Evolutionary conservation across 2,888 invertebrate genomes (phyloP).

Genomic region (Saturnia pavonia): DNA sequence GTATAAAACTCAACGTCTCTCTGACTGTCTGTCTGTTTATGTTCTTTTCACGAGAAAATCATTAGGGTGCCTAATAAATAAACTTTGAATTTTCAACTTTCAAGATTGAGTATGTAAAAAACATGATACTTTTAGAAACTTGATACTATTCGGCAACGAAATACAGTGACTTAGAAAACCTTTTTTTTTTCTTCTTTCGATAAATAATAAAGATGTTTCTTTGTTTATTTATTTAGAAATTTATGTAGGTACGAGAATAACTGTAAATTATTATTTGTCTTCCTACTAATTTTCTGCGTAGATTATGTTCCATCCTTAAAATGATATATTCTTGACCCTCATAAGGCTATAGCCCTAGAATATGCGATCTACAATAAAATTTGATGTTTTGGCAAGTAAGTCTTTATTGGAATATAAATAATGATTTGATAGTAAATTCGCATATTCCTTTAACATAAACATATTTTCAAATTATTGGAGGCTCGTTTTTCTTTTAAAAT

Average conservation of each 20-base stretch:
- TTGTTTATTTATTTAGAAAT: not conserved
- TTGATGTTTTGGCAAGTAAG: not conserved
- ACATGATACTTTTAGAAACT: constrained; percentile 18
- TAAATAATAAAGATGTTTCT: not conserved
- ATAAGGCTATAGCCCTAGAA: not conserved
- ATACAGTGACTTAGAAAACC: not conserved
- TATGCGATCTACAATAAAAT: not conserved
- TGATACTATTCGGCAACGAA: constrained; percentile 15
- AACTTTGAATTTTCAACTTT: constrained; percentile 16
- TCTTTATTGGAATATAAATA: not conserved
- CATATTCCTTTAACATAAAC: not conserved
- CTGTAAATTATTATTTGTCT: not conserved
- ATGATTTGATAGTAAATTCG: not conserved
- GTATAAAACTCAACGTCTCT: too few relatives aligned
- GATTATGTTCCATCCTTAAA: not conserved
- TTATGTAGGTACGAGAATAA: not conserved
- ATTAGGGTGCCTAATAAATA: constrained; percentile 20
- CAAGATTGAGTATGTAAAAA: constrained; percentile 17
- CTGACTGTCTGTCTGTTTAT: too few relatives aligned
- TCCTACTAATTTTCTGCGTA: not conserved
- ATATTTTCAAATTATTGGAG: not conserved
- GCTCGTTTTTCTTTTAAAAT: not conserved
- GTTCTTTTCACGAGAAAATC: too few relatives aligned
- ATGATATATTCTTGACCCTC: not conserved
- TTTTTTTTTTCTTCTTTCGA: not conserved